Evolutionary conservation across 1,140 invertebrate species (phyloP).

Genomic region (Drosophila lini): DNA sequence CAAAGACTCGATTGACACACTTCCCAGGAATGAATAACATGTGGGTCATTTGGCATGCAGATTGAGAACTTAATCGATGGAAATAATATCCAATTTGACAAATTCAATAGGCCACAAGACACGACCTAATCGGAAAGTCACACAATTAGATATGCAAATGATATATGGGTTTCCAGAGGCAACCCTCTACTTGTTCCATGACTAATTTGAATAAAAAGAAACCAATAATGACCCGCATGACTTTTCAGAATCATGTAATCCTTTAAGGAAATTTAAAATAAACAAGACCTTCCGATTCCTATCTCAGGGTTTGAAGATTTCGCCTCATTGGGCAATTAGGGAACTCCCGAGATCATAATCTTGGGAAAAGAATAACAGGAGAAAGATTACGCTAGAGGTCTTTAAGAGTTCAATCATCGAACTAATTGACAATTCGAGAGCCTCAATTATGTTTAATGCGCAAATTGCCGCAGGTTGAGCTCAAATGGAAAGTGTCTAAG

Average conservation of each 20-base stretch:
- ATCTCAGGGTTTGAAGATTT: conserved; percentile 25
- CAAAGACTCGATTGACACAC: conserved; percentile 47
- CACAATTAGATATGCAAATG: conserved; percentile 75
- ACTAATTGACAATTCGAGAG: conserved; percentile 49
- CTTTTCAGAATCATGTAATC: conserved; percentile 53
- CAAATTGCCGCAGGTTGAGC: conserved; percentile 52
- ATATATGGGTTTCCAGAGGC: conserved; percentile 43
- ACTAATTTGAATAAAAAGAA: conserved; percentile 45
- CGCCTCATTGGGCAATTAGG: conserved; percentile 61
- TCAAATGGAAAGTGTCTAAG: conserved; percentile 14
- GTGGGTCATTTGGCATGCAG: conserved; percentile 78
- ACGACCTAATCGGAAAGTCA: conserved; percentile 38
- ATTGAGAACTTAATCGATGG: conserved; percentile 71
- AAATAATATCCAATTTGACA: conserved; percentile 70
- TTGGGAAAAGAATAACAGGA: conserved; percentile 18
- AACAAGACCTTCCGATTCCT: conserved; percentile 25
- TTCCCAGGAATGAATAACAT: conserved; percentile 45
- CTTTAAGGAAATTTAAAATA: conserved; percentile 58
- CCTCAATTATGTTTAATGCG: conserved; percentile 51
- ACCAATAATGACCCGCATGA: conserved; percentile 74
- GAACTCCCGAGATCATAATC: conserved; percentile 35
- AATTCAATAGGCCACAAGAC: conserved; percentile 53
- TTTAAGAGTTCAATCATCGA: conserved; percentile 45
- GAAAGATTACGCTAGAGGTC: conserved; percentile 1
- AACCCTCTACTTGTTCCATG: conserved; percentile 44